A percentile compares a stretch with the other conserved stretches of the same genome.
Evolutionary conservation across 1,140 invertebrate genomes (phyloP).

Genomic region (Philotrypesis tridentata): DNA sequence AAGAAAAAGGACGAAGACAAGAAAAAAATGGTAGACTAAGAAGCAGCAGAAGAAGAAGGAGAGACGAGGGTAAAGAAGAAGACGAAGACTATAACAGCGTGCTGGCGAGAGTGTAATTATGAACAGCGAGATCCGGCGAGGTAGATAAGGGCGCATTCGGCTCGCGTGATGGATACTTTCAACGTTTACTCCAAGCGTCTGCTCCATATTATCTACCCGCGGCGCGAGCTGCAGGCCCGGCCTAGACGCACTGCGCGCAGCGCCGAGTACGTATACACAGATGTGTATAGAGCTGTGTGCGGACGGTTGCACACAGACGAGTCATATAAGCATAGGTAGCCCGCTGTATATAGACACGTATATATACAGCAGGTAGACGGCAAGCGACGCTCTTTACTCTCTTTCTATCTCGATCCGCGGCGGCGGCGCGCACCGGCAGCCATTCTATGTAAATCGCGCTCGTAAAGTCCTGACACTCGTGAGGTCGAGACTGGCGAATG

Average conservation of each 20-base stretch:
- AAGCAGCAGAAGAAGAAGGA: background rate
- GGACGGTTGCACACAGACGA: too few species aligned
- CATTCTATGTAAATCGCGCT: constrained; percentile 73
- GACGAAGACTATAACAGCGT: constrained; percentile 11
- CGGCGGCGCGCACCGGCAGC: constrained; percentile 54
- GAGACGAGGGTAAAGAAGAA: constrained; percentile 24
- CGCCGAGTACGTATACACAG: too few species aligned
- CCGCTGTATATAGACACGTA: constrained; percentile 21
- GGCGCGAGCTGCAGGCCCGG: constrained; percentile 64
- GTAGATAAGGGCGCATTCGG: constrained; percentile 65
- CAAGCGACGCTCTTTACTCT: constrained; percentile 49
- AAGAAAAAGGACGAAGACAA: background rate
- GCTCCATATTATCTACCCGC: constrained; percentile 68
- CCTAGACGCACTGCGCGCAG: constrained; percentile 27
- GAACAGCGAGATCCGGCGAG: constrained; percentile 68
- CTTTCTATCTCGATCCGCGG: constrained; percentile 16
- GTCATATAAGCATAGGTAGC: too few species aligned
- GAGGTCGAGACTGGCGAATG: constrained; percentile 51
- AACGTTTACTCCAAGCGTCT: constrained; percentile 73
- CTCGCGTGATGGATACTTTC: constrained; percentile 74
- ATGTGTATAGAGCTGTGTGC: too few species aligned
- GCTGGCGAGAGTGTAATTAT: constrained; percentile 49
- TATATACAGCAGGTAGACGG: constrained; percentile 41
- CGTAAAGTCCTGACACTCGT: constrained; percentile 69
- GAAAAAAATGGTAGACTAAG: constrained; percentile 40